These are phyloP conservation scores for Physeter macrocephalus DNA, from an alignment of 2,113 vertebrate species.

Conservation along the genomic window DNA sequence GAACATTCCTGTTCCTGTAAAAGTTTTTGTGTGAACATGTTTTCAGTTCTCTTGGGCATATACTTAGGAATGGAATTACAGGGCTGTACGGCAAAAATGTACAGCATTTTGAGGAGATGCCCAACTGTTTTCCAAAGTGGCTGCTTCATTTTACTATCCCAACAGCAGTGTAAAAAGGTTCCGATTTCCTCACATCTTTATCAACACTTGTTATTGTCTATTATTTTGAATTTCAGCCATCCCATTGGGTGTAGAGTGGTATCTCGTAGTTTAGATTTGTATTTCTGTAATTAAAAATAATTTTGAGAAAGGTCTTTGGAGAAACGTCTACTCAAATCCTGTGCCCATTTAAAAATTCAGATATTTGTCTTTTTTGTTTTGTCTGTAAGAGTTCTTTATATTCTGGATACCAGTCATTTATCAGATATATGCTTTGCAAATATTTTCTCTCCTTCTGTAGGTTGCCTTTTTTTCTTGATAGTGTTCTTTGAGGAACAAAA, in stretches of 20 bases:
- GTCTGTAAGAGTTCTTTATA: no score
- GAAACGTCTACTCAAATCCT: neutral
- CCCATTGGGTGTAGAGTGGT: neutral
- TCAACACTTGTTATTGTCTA: neutral
- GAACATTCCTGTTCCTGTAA: neutral
- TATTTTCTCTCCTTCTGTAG: no score
- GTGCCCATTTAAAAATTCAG: neutral
- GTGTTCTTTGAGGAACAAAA: no score
- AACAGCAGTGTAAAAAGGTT: neutral
- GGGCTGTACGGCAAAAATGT: neutral
- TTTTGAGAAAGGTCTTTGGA: neutral
- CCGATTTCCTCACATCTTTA: neutral
- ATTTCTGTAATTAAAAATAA: neutral
- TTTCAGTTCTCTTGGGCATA: neutral
- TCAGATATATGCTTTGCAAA: no score
- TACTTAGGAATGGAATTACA: neutral
- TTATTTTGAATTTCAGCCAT: neutral
- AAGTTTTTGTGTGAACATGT: neutral
- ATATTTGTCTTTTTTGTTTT: neutral
- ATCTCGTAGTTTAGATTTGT: neutral
- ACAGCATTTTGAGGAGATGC: neutral
- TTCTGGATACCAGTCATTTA: no score
- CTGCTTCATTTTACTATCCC: neutral
- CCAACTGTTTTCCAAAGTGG: neutral
- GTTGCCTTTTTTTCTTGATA: no score